A percentile compares a stretch with the other conserved stretches of the same genome.
Conservation (phyloP, 1,140 invertebrate genomes). For the Platorchestia sp. region DNA sequence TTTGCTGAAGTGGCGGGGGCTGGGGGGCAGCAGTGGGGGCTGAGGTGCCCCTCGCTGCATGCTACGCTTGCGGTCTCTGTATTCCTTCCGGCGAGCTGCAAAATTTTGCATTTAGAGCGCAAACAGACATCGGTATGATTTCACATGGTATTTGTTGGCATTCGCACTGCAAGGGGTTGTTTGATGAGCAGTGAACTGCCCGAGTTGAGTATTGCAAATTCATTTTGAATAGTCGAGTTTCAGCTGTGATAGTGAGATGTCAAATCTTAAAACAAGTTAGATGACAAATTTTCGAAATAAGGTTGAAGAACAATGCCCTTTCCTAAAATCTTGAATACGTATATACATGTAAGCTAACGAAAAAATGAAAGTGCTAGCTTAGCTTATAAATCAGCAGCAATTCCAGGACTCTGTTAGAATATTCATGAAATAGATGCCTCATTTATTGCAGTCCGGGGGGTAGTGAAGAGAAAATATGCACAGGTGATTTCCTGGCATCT, state of each 20-base stretch:
- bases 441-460: no score
- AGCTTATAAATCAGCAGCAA: no score
- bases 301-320: no score
- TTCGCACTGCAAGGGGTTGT: not conserved
- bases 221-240: not conserved
- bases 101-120: not conserved
- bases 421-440: no score
- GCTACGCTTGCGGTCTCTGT: not conserved
- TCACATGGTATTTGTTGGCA: not conserved
- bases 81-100: constrained; percentile 19
- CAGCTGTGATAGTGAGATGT: not conserved
- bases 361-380: no score
- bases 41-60: not conserved
- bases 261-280: not conserved
- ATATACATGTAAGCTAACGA: no score
- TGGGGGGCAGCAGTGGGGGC: not conserved
- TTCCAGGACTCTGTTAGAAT: no score
- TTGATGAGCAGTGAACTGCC: not conserved
- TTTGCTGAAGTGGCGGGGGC: not conserved
- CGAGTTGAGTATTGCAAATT: not conserved
- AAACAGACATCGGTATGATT: not conserved
- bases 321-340: no score
- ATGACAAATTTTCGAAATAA: no score
- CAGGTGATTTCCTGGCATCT: no score
- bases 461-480: no score